Evolutionary conservation across 2,888 invertebrate species (phyloP).

Genomic region (Xylota sylvarum): DNA sequence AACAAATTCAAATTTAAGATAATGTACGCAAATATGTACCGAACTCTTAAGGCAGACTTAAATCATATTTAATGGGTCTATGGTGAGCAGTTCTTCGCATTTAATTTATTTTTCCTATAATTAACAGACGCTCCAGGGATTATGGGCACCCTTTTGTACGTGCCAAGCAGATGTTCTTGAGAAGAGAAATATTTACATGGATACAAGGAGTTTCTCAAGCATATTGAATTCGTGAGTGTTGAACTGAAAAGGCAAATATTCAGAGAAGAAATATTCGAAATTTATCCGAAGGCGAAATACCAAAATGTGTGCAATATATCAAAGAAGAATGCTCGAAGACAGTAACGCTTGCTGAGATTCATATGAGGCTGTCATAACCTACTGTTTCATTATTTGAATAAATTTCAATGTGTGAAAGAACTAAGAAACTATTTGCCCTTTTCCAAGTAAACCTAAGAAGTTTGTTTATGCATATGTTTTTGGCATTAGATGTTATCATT

Average conservation of each 20-base stretch:
- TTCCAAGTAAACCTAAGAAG: too few species aligned
- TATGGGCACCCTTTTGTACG: slow-evolving; percentile 1
- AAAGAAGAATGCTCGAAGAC: background rate
- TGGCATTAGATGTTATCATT: too few species aligned
- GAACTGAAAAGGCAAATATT: background rate
- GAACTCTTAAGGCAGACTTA: background rate
- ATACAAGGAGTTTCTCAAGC: background rate
- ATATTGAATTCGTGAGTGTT: background rate
- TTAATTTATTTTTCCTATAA: slow-evolving; percentile 7
- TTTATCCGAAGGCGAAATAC: background rate
- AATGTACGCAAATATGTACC: slow-evolving; percentile 5
- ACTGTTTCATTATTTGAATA: too few species aligned
- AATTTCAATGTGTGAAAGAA: too few species aligned
- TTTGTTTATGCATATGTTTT: too few species aligned
- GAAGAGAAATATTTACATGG: background rate
- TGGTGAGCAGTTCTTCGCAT: background rate
- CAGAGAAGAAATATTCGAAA: background rate
- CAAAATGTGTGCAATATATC: background rate
- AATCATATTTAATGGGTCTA: slow-evolving; percentile 10
- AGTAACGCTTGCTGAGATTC: background rate
- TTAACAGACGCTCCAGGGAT: background rate
- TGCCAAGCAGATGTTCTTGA: background rate
- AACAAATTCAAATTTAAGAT: background rate
- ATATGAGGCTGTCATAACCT: background rate
- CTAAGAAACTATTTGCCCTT: too few species aligned